Percentiles rank a stretch among this genome's conserved stretches.
Conservation (phyloP, 1,140 invertebrate species). For the Eueides isabella region DNA sequence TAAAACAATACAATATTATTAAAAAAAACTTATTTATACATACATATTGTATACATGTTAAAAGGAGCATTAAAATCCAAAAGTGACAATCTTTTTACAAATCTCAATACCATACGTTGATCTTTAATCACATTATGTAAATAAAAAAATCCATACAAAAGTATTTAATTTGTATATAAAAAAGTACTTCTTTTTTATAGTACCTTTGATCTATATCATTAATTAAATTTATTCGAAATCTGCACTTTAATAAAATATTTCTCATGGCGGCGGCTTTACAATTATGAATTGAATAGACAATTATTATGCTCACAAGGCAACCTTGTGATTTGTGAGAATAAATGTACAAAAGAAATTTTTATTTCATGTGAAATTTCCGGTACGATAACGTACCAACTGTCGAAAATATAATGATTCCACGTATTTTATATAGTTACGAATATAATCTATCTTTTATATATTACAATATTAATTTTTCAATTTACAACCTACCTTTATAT, state of each 20-base stretch:
- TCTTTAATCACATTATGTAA: neutral
- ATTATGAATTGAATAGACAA: conserved; percentile 49
- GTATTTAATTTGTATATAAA: neutral
- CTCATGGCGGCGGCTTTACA: conserved; percentile 48
- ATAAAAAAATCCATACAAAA: neutral
- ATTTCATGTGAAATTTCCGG: conserved; percentile 39
- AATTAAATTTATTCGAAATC: conserved; percentile 34
- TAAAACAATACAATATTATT: no score
- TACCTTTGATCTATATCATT: conserved; percentile 22
- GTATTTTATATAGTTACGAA: neutral
- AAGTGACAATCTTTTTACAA: no score
- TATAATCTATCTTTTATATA: neutral
- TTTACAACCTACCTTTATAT: neutral
- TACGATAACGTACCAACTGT: neutral
- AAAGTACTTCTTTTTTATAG: neutral
- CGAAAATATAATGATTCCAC: neutral
- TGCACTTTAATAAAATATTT: conserved; percentile 31
- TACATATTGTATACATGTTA: no score
- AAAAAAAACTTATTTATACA: no score
- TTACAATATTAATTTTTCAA: no score
- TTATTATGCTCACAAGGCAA: conserved; percentile 45
- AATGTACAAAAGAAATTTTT: conserved; percentile 35
- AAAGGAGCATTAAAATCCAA: no score
- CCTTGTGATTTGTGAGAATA: conserved; percentile 44
- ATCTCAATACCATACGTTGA: no score